Conservation (phyloP, 2,888 invertebrate species). For the Pediacus dermestoides region DNA sequence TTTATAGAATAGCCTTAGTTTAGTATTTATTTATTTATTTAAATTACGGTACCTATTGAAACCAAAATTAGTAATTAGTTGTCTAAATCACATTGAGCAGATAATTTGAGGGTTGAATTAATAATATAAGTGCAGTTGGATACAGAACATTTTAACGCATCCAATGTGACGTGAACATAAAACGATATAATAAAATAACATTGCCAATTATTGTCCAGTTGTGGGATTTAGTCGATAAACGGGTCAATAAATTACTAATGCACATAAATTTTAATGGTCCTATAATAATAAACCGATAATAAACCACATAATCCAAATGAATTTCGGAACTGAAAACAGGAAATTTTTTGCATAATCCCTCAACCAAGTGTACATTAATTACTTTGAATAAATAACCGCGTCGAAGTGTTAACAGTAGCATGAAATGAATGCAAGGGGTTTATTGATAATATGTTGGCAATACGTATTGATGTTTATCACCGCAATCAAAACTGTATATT, state of each 20-base stretch:
- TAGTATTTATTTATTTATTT: no score
- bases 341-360: slow-evolving; percentile 20
- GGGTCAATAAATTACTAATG: slow-evolving; percentile 25
- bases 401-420: slow-evolving; percentile 22
- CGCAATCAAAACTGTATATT: slow-evolving; percentile 28
- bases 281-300: slow-evolving; percentile 29
- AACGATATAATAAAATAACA: no score
- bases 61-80: no score
- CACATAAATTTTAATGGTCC: slow-evolving; percentile 29
- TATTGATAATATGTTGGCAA: slow-evolving; percentile 27
- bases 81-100: no score
- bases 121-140: no score
- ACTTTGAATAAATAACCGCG: slow-evolving; percentile 24
- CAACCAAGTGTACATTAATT: slow-evolving; percentile 25
- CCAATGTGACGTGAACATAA: no score
- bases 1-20: no score
- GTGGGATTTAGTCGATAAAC: slow-evolving; percentile 4
- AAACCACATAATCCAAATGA: slow-evolving; percentile 27
- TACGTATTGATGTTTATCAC: slow-evolving; percentile 23
- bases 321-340: slow-evolving; percentile 21
- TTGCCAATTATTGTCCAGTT: slow-evolving; percentile 5
- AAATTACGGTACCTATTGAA: no score
- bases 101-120: no score
- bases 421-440: slow-evolving; percentile 25
- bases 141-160: no score